These are phyloP conservation scores for Pristionchus japonicus DNA, from an alignment of 2,888 invertebrate genomes.

Conservation along the genomic window DNA sequence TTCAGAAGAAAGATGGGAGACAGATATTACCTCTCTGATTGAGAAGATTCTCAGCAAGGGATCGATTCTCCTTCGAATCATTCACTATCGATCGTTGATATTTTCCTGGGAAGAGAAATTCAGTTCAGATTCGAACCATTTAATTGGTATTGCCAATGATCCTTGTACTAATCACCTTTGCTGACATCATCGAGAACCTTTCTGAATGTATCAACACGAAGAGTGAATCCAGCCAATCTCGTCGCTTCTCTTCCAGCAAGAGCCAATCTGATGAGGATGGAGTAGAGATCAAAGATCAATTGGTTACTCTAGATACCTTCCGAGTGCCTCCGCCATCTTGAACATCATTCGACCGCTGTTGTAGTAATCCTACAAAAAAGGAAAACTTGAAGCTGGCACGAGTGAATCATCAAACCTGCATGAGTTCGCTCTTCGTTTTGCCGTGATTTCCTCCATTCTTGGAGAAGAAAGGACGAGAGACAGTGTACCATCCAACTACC, in stretches of 20 bases:
- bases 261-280: background rate
- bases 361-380: slow-evolving; percentile 84
- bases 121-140: background rate
- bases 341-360: slow-evolving; percentile 95
- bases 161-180: background rate
- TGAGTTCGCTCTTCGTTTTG: slow-evolving; percentile 85
- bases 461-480: slow-evolving; percentile 90
- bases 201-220: slow-evolving; percentile 90
- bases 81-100: slow-evolving; percentile 61
- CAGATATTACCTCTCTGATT: slow-evolving; percentile 17
- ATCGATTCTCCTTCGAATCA: slow-evolving; percentile 45
- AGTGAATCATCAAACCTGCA: slow-evolving; percentile 81
- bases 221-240: slow-evolving; percentile 92
- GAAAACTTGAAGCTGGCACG: too few species aligned
- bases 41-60: background rate
- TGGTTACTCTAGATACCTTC: slow-evolving; percentile 84
- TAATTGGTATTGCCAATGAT: too few species aligned
- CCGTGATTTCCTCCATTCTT: slow-evolving; percentile 83
- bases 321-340: slow-evolving; percentile 96
- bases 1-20: background rate
- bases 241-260: slow-evolving; percentile 88
- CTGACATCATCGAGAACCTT: slow-evolving; percentile 79
- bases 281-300: background rate
- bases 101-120: slow-evolving; percentile 49
- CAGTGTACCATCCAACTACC: slow-evolving; percentile 92